phyloP scores from a whole-genome alignment of 1,140 invertebrate genomes.

The Platorchestia sp. region DNA sequence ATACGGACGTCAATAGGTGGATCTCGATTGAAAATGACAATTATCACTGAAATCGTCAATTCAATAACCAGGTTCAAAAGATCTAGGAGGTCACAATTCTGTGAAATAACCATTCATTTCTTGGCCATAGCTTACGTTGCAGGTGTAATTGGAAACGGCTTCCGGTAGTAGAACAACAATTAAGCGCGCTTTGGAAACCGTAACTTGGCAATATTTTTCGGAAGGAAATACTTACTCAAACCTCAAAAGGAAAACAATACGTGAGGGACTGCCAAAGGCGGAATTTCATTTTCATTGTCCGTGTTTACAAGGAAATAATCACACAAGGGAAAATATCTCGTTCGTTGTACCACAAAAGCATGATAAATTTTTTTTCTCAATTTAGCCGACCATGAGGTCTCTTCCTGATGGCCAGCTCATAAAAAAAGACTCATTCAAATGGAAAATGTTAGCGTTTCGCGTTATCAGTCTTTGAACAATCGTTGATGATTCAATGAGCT shows the following conservation, averaged over 20 bases:
- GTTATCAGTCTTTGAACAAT: neutral
- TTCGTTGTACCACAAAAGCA: neutral
- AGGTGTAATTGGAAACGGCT: too few relatives aligned
- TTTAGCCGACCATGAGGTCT: neutral
- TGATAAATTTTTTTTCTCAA: neutral
- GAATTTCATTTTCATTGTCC: neutral
- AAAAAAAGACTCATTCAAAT: neutral
- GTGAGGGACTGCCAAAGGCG: neutral
- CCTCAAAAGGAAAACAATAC: neutral
- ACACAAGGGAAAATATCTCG: neutral
- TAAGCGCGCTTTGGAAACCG: too few relatives aligned
- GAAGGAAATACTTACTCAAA: neutral
- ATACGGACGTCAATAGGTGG: too few relatives aligned
- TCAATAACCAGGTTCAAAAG: too few relatives aligned
- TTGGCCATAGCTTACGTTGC: too few relatives aligned
- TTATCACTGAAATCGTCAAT: too few relatives aligned
- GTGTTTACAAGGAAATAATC: neutral
- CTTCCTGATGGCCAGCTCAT: neutral
- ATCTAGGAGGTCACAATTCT: too few relatives aligned
- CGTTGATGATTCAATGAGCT: neutral
- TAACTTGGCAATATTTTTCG: too few relatives aligned
- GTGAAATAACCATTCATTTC: too few relatives aligned
- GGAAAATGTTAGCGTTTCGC: neutral
- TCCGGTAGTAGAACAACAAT: too few relatives aligned
- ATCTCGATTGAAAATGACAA: too few relatives aligned